Base-by-base conservation (phyloP, 2,888 invertebrate species). In the Plebejus melissa region DNA sequence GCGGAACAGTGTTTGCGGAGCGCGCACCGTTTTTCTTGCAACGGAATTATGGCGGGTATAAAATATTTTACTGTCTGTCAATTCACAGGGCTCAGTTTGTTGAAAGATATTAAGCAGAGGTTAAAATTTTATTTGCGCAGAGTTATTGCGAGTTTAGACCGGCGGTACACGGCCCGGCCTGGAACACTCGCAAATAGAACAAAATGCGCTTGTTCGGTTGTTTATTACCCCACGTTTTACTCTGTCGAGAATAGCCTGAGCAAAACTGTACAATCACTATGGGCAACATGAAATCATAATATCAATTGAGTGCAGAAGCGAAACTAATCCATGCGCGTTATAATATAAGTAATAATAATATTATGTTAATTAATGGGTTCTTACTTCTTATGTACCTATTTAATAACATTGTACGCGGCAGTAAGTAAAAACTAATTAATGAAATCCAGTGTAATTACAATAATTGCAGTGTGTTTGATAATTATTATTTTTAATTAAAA, bases 21-120 rank as follows among this genome's bases (percentile, higher is more conserved):
- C 79, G 76, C 75, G 82, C 82, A 83, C 88, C 90, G 92, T 92
- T 91, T 91, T 93, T 91, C 91, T 89, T 88, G 84, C 88, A 91
- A 93, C 90, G 87, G 91, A 93, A 91, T 93, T 93, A 93, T 91
- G 89, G 87, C 87, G 81, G 82, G 88, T 86, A 90, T 93, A 92
- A 93, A 93, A 93, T 93, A 93, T 92, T 93, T 93, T 91, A 93
- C 88, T 88, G 92, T 89, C 93, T 91, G 93, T 92, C 93, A 91
- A 92, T 93, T 93, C 89, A 85, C 83, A 83, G 85, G 86, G 86
- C 87, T 85, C 86, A 82, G 82, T 84, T 81, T 83, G 86, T 84
- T 82, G 87, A 86, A 81, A 84, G 92, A 91, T 91, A 91, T 92
- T 92, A 91, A 91, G 87, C 90, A 90, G 93, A 89, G 90, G 92